These are phyloP conservation scores for Hystrix brachyura DNA, from an alignment of 2,113 vertebrate species.

Conservation along the genomic window DNA sequence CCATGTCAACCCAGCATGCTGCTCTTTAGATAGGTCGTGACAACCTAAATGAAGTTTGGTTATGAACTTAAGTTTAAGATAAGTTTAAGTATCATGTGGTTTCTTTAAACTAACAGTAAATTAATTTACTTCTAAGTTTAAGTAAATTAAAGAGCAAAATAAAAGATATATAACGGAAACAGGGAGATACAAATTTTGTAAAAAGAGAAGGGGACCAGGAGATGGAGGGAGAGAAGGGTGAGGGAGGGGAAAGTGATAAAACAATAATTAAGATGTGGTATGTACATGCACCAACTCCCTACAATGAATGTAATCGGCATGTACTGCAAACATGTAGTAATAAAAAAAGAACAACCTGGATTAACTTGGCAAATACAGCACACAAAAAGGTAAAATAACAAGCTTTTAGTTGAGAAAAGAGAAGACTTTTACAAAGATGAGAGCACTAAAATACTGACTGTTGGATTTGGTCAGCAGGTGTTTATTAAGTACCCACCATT, in stretches of 20 bases:
- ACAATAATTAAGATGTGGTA: not conserved
- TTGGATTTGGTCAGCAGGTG: not conserved
- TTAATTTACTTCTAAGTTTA: not conserved
- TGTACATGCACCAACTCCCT: not conserved
- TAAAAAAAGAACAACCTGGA: not conserved
- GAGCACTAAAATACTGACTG: not conserved
- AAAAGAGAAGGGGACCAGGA: not conserved
- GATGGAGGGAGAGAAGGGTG: not conserved
- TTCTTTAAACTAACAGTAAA: not conserved
- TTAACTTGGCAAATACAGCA: not conserved
- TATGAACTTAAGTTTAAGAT: not conserved
- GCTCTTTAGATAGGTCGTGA: not conserved
- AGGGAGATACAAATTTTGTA: not conserved
- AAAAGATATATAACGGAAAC: not conserved
- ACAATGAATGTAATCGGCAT: not conserved
- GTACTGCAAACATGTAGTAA: not conserved
- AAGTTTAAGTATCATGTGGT: not conserved
- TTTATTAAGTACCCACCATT: not conserved
- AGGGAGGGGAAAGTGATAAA: not conserved
- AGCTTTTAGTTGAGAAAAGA: not conserved
- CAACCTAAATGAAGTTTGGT: not conserved
- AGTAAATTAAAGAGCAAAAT: not conserved
- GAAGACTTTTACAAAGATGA: not conserved
- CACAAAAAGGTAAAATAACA: not conserved
- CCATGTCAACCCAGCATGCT: not conserved